Conservation (phyloP, 1,140 invertebrate genomes). For the Limonius californicus region DNA sequence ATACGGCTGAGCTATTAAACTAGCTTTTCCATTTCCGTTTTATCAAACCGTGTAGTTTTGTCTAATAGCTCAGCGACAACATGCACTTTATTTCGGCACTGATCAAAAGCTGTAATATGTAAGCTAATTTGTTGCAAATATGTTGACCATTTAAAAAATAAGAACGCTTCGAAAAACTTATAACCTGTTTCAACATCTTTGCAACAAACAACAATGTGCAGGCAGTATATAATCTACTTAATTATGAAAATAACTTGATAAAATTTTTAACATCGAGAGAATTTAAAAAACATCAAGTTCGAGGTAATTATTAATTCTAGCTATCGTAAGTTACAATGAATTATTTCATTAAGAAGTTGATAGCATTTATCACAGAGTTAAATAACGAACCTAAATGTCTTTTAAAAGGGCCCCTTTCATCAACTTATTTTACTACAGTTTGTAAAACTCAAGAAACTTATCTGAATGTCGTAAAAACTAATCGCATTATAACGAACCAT, state of each 20-base stretch:
- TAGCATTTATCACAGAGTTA: no score
- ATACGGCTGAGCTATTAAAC: conserved; percentile 1
- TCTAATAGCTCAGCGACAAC: conserved; percentile 1
- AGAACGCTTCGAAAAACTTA: neutral
- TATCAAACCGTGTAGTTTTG: neutral
- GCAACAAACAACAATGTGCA: conserved; percentile 26
- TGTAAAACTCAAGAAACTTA: no score
- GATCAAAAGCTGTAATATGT: conserved; percentile 9
- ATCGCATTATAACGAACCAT: no score
- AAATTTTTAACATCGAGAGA: conserved; percentile 25
- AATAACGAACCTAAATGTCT: no score
- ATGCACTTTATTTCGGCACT: neutral
- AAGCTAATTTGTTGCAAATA: conserved; percentile 14
- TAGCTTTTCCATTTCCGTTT: neutral
- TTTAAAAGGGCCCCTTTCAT: no score
- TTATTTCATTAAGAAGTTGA: conserved; percentile 20
- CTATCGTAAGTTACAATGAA: conserved; percentile 14
- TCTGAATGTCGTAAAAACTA: no score
- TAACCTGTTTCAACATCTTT: neutral
- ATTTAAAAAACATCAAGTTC: conserved; percentile 15
- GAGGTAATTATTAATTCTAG: conserved; percentile 1
- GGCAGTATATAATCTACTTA: conserved; percentile 33
- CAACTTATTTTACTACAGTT: no score
- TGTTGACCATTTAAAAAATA: neutral
- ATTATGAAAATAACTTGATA: conserved; percentile 36